phyloP scores from a whole-genome alignment of 2,888 invertebrate species.

The Odontocolon sp. region DNA sequence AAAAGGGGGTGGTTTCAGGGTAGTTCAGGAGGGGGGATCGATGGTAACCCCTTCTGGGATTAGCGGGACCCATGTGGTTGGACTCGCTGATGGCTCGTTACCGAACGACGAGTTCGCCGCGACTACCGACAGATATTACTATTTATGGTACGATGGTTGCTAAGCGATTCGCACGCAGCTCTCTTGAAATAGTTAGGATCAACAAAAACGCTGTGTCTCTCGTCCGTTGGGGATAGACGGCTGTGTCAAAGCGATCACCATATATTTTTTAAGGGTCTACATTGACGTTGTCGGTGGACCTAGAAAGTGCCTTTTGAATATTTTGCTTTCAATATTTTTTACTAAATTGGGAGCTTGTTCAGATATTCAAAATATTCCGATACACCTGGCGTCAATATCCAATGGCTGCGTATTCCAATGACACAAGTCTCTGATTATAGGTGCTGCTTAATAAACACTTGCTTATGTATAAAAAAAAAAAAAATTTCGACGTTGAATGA shows the following conservation, averaged over 20 bases:
- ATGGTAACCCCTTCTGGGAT: conserved; percentile 76
- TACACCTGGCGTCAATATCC: not conserved
- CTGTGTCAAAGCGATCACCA: conserved; percentile 24
- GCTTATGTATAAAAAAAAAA: too few relatives aligned
- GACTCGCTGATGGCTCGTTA: conserved; percentile 79
- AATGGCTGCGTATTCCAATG: not conserved
- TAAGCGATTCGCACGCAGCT: conserved; percentile 62
- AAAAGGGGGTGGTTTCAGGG: conserved; percentile 19
- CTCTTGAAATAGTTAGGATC: conserved; percentile 42
- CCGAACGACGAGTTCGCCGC: conserved; percentile 72
- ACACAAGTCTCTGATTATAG: too few relatives aligned
- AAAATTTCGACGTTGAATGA: not conserved
- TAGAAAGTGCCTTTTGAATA: not conserved
- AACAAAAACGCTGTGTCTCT: conserved; percentile 22
- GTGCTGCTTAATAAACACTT: too few relatives aligned
- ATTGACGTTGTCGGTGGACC: not conserved
- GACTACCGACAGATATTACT: conserved; percentile 79
- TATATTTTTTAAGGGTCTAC: not conserved
- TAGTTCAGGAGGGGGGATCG: conserved; percentile 51
- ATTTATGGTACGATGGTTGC: conserved; percentile 73
- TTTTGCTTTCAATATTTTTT: not conserved
- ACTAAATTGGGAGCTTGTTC: not conserved
- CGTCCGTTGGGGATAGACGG: conserved; percentile 33
- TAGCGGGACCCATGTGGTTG: conserved; percentile 79
- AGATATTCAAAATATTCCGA: not conserved